Evolutionary conservation across 1,140 invertebrate species (phyloP).

Genomic region (Temnothorax nylanderi): DNA sequence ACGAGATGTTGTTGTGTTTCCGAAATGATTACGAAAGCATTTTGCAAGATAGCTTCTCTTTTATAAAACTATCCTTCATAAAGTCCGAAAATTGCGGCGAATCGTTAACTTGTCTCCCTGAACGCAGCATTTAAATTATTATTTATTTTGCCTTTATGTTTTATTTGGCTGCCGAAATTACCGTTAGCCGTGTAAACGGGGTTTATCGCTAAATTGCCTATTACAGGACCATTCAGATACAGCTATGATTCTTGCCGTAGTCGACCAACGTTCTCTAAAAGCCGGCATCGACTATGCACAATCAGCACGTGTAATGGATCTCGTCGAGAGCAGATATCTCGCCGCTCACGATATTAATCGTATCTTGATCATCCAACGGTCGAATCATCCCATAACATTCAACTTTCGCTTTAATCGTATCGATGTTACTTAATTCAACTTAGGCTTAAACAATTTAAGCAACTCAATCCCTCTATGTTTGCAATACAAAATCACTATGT

Average conservation of each 20-base stretch:
- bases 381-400: not conserved
- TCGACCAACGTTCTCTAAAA: conserved; percentile 10
- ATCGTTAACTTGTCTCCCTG: not conserved
- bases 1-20: not conserved
- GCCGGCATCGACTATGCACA: not conserved
- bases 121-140: not conserved
- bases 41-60: not conserved
- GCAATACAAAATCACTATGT: not conserved
- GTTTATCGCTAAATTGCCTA: not conserved
- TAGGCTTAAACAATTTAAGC: not conserved
- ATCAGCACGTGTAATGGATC: conserved; percentile 25
- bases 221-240: not conserved
- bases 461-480: not conserved
- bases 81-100: not conserved
- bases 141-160: not conserved
- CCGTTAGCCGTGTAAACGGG: not conserved
- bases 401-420: not conserved
- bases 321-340: not conserved
- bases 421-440: not conserved
- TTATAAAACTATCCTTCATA: not conserved
- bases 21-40: not conserved
- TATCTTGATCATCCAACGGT: not conserved
- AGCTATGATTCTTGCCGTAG: not conserved
- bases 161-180: not conserved
- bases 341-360: not conserved